Conservation (phyloP, 2,888 invertebrate species). For the Hypomecis punctinalis region DNA sequence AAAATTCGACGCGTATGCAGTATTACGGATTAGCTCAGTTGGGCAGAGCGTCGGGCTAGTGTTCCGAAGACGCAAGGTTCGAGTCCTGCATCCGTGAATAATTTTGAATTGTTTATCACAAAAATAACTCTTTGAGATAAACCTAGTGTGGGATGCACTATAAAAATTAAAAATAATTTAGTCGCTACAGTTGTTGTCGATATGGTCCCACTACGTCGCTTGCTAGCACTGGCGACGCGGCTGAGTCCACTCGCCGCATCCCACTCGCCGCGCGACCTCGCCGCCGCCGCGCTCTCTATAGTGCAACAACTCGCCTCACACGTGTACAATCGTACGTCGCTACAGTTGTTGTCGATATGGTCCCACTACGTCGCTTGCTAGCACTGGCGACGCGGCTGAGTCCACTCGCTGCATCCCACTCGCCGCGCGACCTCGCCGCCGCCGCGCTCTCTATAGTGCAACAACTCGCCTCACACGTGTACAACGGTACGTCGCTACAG, state of each 20-base stretch:
- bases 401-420: conserved; percentile 94
- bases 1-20: too few species aligned
- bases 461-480: too few species aligned
- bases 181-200: too few species aligned
- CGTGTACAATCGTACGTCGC: conserved; percentile 59
- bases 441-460: conserved; percentile 94
- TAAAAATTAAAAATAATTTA: too few species aligned
- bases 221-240: conserved; percentile 93
- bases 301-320: conserved; percentile 92
- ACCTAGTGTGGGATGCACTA: too few species aligned
- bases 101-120: too few species aligned
- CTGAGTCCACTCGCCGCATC: conserved; percentile 95
- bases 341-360: neutral
- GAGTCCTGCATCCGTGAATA: too few species aligned
- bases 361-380: neutral
- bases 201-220: conserved; percentile 79
- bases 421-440: conserved; percentile 89
- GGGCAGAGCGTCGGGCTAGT: too few species aligned
- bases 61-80: too few species aligned
- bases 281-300: conserved; percentile 92
- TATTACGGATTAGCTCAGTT: too few species aligned
- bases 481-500: too few species aligned
- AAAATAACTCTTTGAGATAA: too few species aligned
- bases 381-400: conserved; percentile 95
- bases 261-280: conserved; percentile 90